Base-by-base conservation (phyloP, 30 jellyfish, hydroid and myxozoan genomes). In the Clytia hemisphaerica region DNA sequence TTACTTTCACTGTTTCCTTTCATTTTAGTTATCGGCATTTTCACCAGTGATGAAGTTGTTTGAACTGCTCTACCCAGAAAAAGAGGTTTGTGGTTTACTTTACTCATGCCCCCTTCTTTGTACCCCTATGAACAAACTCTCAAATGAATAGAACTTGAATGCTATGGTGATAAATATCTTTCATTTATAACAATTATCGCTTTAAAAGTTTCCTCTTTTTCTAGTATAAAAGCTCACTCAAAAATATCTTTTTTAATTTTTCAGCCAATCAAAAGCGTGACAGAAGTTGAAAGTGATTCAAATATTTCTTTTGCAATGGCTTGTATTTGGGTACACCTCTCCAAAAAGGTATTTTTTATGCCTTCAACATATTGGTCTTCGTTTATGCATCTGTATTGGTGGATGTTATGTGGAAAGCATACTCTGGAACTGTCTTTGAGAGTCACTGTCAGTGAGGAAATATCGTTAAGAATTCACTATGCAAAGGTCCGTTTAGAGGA, bases 291-390 rank as follows among this genome's bases (percentile, higher is more conserved):
- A 35, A 80, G 94, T 2, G 94, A 88, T 28, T 79, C 85, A 3
- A 64, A 85, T 3, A 78, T 82, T 2, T 79, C 93, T 2, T 54
- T 88, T 44, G 92, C 97, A 21, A 88, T 88, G 83, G 92, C 97
- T 29, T 88, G 97, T 71, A 88, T 88, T 16, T 88, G 97, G 97
- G 93, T 88, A 32, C 97, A 88, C 68, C 66, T 88, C 29, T 75
- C 93, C 0, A 88, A 79, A 62, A 88, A 88, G 91, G 97, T 80
- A 58, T 19, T 68, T 22, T 4, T n/a, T n/a, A n/a, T n/a, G n/a
- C n/a, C n/a, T n/a, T n/a, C n/a, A n/a, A n/a, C n/a, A n/a, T n/a
- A n/a, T n/a, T n/a, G n/a, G n/a, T n/a, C n/a, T n/a, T n/a, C n/a
- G n/a, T n/a, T n/a, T n/a, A n/a, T n/a, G n/a, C n/a, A n/a, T n/a